A percentile compares a stretch with the other conserved stretches of the same genome.
Conservation (phyloP, 2,113 vertebrate species). For the Poeciliopsis prolifica region DNA sequence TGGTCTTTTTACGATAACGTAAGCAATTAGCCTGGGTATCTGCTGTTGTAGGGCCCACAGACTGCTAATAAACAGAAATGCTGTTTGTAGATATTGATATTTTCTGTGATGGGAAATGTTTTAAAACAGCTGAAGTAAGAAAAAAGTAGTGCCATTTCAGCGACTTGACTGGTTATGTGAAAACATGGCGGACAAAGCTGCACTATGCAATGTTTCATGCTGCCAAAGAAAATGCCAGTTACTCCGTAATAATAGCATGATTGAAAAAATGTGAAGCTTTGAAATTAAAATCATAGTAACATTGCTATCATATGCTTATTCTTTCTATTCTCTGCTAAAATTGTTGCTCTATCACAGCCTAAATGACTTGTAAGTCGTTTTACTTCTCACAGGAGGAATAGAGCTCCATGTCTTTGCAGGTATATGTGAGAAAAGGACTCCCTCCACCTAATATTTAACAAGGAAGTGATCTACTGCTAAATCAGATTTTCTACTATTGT, state of each 20-base stretch:
- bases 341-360: not conserved
- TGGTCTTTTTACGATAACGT: not conserved
- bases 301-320: not conserved
- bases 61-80: too few relatives aligned
- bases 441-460: slow-evolving; percentile 18
- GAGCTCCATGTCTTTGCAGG: slow-evolving; percentile 8
- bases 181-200: too few relatives aligned
- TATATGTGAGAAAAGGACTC: slow-evolving; percentile 10
- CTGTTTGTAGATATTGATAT: too few relatives aligned
- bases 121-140: too few relatives aligned
- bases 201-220: too few relatives aligned
- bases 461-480: slow-evolving; percentile 8
- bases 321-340: not conserved
- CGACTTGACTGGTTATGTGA: too few relatives aligned
- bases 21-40: not conserved
- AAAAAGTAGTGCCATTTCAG: too few relatives aligned
- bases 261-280: too few relatives aligned
- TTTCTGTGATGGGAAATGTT: too few relatives aligned
- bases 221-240: not conserved
- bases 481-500: slow-evolving; percentile 20
- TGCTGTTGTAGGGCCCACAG: not conserved
- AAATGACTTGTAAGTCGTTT: not conserved
- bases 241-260: not conserved
- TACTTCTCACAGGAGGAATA: not conserved
- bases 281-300: not conserved